A percentile compares a stretch with the other conserved stretches of the same genome.
Conservation (phyloP, 2,888 invertebrate species). For the Mythimna vitellina region DNA sequence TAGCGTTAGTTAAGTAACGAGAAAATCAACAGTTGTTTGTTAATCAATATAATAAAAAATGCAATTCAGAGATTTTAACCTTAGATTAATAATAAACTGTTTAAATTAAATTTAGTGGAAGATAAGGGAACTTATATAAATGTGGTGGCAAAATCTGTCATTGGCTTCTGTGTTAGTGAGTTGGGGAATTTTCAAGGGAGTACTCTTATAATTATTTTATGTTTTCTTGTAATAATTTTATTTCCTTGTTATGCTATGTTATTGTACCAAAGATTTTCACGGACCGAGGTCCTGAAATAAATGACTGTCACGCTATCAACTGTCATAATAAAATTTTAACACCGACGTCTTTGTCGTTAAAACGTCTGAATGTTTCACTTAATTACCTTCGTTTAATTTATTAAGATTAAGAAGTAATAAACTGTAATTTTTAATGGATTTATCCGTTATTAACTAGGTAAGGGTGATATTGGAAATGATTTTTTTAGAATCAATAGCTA, state of each 20-base stretch:
- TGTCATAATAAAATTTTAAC: conserved; percentile 60
- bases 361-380: conserved; percentile 59
- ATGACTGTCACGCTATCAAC: conserved; percentile 55
- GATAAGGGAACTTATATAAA: conserved; percentile 62
- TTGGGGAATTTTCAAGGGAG: conserved; percentile 64
- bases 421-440: conserved; percentile 88
- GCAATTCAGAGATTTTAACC: conserved; percentile 89
- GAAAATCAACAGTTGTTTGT: conserved; percentile 88
- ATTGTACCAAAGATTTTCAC: conserved; percentile 70
- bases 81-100: conserved; percentile 82
- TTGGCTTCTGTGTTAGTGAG: conserved; percentile 52
- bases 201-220: conserved; percentile 50
- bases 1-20: conserved; percentile 83
- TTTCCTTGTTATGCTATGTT: conserved; percentile 66
- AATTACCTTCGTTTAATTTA: conserved; percentile 64
- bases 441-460: conserved; percentile 88
- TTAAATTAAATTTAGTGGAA: conserved; percentile 76
- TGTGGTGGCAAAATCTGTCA: conserved; percentile 77
- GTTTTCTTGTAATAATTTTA: conserved; percentile 62
- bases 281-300: conserved; percentile 41
- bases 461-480: conserved; percentile 90
- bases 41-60: conserved; percentile 88
- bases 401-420: conserved; percentile 69
- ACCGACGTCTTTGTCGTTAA: conserved; percentile 65
- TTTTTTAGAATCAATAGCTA: conserved; percentile 90